Evolutionary conservation across 1,140 invertebrate genomes (phyloP), one percentile per base, ranked within the genome.

Genomic region (Bombus difficillimus): DNA sequence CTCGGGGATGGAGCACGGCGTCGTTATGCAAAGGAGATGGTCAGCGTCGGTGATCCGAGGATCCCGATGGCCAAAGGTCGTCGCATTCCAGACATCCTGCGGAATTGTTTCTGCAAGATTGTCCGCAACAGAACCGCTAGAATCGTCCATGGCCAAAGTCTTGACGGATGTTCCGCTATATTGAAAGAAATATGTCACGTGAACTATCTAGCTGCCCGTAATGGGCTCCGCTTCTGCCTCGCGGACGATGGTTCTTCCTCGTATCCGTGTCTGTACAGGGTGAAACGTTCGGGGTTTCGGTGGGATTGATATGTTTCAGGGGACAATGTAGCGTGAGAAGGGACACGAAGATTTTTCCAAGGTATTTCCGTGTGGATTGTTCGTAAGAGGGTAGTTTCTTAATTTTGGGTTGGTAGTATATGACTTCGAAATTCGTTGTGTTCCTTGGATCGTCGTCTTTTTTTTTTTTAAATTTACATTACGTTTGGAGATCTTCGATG

Each of bases 11-110:
- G 71, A 64, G 75, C 81, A 37, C 77, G 75, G 89, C 75, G 93
- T 94, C 94, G 93, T 95, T 95, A 95, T 95, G 94, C 93, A 95
- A 95, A 95, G 86, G 87, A 94, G 94, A 95, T 94, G 94, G 94
- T 94, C 94, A 95, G 92, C 92, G 28, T 91, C 88, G 83, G 92
- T 93, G 92, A 94, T 95, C 93, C 93, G 28, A 85, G 93, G 88
- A 87, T 91, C 82, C 83, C 87, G 79, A 89, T 90, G 90, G 86
- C 82, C 89, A 64, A 72, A 83, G 89, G 92, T 93, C 91, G 92
- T 86, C 93, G 91, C 92, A 92, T 94, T 94, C 92, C 83, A 90
- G 92, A 93, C 94, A 94, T 94, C 92, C 93, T 94, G 93, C 91
- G 91, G 88, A 90, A 87, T 92, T 92, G 92, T 93, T 93, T 92